A percentile compares a stretch with the other conserved stretches of the same genome.
These are phyloP conservation scores for Oreochromis tanganicae DNA, from an alignment of 2,113 vertebrate genomes.

Conservation along the genomic window DNA sequence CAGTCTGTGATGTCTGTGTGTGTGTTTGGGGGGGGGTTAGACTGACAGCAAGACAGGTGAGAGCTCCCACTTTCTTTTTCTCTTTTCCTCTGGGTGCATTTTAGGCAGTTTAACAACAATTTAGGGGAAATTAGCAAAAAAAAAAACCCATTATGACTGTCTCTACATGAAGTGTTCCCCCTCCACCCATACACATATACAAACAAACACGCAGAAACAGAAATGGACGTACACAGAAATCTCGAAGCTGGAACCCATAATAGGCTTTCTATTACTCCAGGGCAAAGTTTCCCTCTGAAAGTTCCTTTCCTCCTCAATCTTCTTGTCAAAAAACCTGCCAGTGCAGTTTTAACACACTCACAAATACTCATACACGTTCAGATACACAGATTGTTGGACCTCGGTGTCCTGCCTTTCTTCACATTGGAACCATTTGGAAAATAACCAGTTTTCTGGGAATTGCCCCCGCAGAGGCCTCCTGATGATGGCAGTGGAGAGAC, in stretches of 20 bases:
- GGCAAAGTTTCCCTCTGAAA: constrained; percentile 22
- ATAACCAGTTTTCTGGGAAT: constrained; percentile 60
- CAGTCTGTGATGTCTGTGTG: neutral
- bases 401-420: constrained; percentile 57
- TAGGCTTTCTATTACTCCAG: constrained; percentile 12
- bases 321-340: constrained; percentile 39
- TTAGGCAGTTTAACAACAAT: constrained; percentile 27
- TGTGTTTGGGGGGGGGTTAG: neutral
- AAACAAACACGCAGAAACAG: neutral
- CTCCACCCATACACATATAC: neutral
- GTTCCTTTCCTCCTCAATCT: constrained; percentile 33
- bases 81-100: constrained; percentile 11
- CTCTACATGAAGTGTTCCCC: neutral
- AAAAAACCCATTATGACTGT: neutral
- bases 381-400: neutral
- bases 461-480: constrained; percentile 59
- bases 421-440: constrained; percentile 63
- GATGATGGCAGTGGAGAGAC: constrained; percentile 54
- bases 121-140: constrained; percentile 7
- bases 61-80: neutral
- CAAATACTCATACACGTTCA: neutral
- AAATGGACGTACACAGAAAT: neutral
- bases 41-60: constrained; percentile 3
- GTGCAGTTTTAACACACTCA: neutral
- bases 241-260: constrained; percentile 22